A percentile compares a stretch with the other conserved stretches of the same genome.
Conservation (phyloP, 2,113 vertebrate genomes). For the Psettodes erumei region DNA sequence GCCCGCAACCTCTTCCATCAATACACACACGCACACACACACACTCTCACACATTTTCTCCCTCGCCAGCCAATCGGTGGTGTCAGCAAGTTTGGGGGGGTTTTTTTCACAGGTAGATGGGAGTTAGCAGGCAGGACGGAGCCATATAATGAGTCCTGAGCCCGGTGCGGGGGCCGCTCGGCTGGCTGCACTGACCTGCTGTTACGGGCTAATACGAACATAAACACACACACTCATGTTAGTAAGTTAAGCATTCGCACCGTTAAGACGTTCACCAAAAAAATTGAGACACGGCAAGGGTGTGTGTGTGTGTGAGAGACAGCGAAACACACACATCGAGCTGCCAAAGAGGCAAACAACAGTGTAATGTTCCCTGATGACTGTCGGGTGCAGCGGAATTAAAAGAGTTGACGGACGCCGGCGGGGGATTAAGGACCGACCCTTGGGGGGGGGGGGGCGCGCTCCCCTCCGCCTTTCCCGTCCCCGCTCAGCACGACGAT, state of each 20-base stretch:
- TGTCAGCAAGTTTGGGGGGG: conserved; percentile 70
- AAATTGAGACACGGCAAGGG: not conserved
- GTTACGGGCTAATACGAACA: conserved; percentile 47
- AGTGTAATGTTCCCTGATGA: conserved; percentile 27
- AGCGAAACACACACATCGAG: not conserved
- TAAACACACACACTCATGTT: conserved; percentile 29
- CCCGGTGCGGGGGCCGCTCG: conserved; percentile 51
- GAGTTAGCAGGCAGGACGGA: conserved; percentile 50
- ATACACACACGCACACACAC: conserved; percentile 24
- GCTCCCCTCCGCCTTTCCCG: not conserved
- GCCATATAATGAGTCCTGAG: conserved; percentile 59
- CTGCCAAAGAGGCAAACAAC: not conserved
- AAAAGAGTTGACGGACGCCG: no score
- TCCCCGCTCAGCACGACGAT: not conserved
- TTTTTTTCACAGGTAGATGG: conserved; percentile 58
- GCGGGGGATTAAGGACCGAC: no score
- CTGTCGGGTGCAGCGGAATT: conserved; percentile 23
- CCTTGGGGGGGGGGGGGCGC: no score
- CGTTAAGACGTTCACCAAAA: not conserved
- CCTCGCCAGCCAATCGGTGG: conserved; percentile 39
- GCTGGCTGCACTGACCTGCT: conserved; percentile 59
- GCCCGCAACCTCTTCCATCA: conserved; percentile 1
- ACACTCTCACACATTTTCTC: conserved; percentile 45
- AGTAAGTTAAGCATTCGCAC: conserved; percentile 27
- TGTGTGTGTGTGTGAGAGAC: no score